phyloP scores from a whole-genome alignment of 2,797 vertebrate genomes.

The Anguilla anguilla region DNA sequence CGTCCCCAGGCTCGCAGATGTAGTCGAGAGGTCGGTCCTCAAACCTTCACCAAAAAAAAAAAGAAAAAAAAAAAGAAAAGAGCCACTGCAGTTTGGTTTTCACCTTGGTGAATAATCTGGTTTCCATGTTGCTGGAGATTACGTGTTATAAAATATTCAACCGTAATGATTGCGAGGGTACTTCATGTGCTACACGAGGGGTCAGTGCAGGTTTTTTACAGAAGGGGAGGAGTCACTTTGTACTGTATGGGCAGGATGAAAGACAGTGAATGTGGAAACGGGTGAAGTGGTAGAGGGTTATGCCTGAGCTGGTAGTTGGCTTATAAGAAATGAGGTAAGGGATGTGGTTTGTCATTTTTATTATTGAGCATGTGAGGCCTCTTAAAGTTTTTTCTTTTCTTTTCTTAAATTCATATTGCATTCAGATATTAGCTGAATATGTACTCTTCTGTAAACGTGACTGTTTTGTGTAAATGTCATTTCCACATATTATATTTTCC shows the following conservation, averaged over 20 bases:
- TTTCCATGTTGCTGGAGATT: background rate
- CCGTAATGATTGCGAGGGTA: background rate
- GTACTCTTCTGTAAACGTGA: background rate
- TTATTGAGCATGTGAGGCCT: background rate
- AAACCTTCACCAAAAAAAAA: background rate
- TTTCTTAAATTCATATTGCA: background rate
- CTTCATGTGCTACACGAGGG: background rate
- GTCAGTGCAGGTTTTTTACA: background rate
- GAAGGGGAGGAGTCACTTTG: background rate
- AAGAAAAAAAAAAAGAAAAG: background rate
- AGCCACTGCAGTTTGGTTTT: slow-evolving; percentile 10
- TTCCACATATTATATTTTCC: background rate
- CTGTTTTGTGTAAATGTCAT: too few species aligned
- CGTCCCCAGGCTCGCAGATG: slow-evolving; percentile 20
- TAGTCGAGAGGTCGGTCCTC: slow-evolving; percentile 14
- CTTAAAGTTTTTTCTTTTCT: background rate
- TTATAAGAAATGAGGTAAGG: background rate
- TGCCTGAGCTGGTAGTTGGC: background rate
- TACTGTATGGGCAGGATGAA: background rate
- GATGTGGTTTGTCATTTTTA: background rate
- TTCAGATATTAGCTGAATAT: background rate
- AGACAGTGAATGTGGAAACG: background rate
- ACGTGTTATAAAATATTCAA: background rate
- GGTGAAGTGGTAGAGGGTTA: background rate
- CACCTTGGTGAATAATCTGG: background rate